These are phyloP conservation scores for Terrapene triunguis DNA, from an alignment of 2,113 vertebrate species.

Conservation along the genomic window DNA sequence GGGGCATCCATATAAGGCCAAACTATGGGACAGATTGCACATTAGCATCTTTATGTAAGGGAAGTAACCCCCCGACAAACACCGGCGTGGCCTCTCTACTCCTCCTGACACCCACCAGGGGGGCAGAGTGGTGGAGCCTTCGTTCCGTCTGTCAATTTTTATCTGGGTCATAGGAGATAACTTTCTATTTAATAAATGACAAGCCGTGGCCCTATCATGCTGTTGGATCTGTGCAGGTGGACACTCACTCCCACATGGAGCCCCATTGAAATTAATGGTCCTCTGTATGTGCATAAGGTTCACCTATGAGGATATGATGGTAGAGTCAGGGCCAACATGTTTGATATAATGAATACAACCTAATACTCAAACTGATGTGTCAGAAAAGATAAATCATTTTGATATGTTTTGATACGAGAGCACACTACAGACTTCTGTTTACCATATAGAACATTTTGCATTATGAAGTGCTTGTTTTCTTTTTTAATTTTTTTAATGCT, in stretches of 20 bases:
- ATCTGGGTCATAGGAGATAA: neutral
- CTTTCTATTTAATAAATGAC: constrained; percentile 30
- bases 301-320: neutral
- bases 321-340: neutral
- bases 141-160: constrained; percentile 2
- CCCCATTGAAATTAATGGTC: constrained; percentile 39
- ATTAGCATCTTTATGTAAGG: neutral
- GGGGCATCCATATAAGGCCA: neutral
- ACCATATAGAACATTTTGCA: constrained; percentile 41
- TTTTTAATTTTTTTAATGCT: constrained; percentile 31
- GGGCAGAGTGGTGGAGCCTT: neutral
- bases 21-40: neutral
- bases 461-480: constrained; percentile 33
- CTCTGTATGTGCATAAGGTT: constrained; percentile 45
- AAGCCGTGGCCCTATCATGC: neutral
- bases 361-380: constrained; percentile 42
- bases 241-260: constrained; percentile 51
- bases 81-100: neutral
- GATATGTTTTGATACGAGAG: constrained; percentile 16
- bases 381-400: constrained; percentile 20
- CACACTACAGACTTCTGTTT: constrained; percentile 20
- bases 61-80: neutral
- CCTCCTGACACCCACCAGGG: neutral
- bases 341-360: constrained; percentile 12
- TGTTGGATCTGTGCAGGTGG: constrained; percentile 63